A percentile compares a stretch with the other conserved stretches of the same genome.
These are phyloP conservation scores for Sebastes vulpes DNA, from an alignment of 2,797 vertebrate species.

Conservation along the genomic window DNA sequence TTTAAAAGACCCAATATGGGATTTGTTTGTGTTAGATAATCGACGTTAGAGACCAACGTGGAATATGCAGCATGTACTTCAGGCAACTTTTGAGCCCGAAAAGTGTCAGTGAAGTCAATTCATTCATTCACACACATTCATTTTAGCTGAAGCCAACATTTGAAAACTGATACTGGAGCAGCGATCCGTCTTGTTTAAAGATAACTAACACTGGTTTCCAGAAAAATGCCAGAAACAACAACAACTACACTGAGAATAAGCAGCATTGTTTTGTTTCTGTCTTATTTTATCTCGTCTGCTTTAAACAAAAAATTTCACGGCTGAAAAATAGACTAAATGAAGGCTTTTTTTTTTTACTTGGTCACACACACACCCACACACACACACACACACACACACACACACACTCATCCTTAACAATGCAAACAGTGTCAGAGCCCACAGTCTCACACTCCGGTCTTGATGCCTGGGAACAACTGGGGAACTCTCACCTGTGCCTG, in stretches of 20 bases:
- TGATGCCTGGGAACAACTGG: slow-evolving; percentile 74
- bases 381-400: not conserved
- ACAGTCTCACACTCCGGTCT: slow-evolving; percentile 9
- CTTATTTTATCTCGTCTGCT: slow-evolving; percentile 1
- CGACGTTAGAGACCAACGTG: not conserved
- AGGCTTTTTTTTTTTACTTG: not conserved
- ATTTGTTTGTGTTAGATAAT: not conserved
- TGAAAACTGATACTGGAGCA: not conserved
- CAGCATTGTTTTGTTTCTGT: not conserved
- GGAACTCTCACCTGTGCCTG: slow-evolving; percentile 77
- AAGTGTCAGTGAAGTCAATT: not conserved
- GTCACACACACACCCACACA: not conserved
- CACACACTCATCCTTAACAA: slow-evolving; percentile 40
- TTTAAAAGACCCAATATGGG: not conserved
- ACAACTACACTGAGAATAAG: not conserved
- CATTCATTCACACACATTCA: not conserved
- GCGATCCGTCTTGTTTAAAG: not conserved
- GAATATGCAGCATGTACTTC: not conserved
- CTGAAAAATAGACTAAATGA: slow-evolving; percentile 12
- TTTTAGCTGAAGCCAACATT: not conserved
- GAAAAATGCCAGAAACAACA: slow-evolving; percentile 8
- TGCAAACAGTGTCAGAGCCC: slow-evolving; percentile 60
- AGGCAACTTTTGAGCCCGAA: not conserved
- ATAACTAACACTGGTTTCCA: not conserved
- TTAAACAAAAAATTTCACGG: not conserved